Evolutionary conservation across 2,797 vertebrate species (phyloP), one percentile per base, ranked within the genome.

Genomic region (Oreortyx pictus): DNA sequence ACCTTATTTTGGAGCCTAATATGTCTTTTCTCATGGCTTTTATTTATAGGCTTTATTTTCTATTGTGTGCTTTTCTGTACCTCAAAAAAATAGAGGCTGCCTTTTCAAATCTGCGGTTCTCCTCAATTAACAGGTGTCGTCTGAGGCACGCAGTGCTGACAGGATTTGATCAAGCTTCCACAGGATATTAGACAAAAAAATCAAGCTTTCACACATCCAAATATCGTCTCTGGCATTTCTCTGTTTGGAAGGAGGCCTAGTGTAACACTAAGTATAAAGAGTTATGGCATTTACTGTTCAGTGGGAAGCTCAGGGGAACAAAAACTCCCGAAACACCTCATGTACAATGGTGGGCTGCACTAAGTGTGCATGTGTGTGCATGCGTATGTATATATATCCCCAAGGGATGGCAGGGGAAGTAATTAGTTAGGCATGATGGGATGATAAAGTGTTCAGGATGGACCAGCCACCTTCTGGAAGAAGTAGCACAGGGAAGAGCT

Each of bases 1-100:
- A 80, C 52, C 73, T 96, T 92, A 92, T 93, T 96, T 93, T 96
- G 86, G 95, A 96, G 44, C 31, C 66, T 89, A 93, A 93, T 93
- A 83, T 77, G 19, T 56, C 33, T 93, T 88, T 92, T 90, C 78
- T 85, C 24, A 2, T 61, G 79, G 47, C 9, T 93, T 80, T 95
- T 95, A 90, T 96, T 96, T 96, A 93, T 91, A 92, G 77, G 33
- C 20, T 92, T 93, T 95, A 33, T 88, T 89, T 89, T 87, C 39
- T 74, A 14, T 79, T 23, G 56, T 61, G 50, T 80, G 66, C 46
- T 85, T 90, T 94, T 86, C 75, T 70, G 46, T 74, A 75, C 59
- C 61, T 89, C 39, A 37, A 68, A 91, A 91, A 86, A 79, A 74
- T 85, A 66, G 54, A 31, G 37, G 70, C 62, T 87, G 35, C n/a